Evolutionary conservation across 2,888 invertebrate genomes (phyloP), one percentile per base, ranked within the genome.

Genomic region (Odontothrips loti): DNA sequence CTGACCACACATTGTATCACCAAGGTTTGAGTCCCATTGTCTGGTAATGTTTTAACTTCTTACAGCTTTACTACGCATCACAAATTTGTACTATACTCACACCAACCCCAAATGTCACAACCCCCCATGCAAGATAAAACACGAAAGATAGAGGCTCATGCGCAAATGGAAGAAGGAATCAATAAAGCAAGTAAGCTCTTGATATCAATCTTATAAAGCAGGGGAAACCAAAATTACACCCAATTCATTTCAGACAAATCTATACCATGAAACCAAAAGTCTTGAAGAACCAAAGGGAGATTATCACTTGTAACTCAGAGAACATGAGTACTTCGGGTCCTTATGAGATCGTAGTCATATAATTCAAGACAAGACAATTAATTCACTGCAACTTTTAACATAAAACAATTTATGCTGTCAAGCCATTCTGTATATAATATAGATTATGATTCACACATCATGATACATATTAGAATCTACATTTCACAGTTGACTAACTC

Each of bases 401-500:
- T n/a, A 68, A n/a, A 68, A 23, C 68, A 68, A 23, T 68, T 68
- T 75, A 0, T 75, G 68, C 68, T 27, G 20, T 75, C 9, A 75
- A 75, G 68, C 68, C 68, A 75, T 81, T 82, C 81, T 80, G 80
- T 80, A 82, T 79, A 82, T 43, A 43, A 43, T 43, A 43, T 80
- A 82, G 79, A 82, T 79, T 47, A 80, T 51, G 80, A 79, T 81
- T 79, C 79, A 48, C 78, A 75, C 81, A 51, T 78, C 68, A 75
- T 75, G 68, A 75, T 75, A 75, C 9, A 75, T 75, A 75, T 27
- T 27, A 27, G 9, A 75, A 75, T 75, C 68, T 75, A 75, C 68
- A 75, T 75, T 75, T 27, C n/a, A 75, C 68, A 75, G n/a, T 75
- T 75, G 81, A 47, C 78, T 82, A 81, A 82, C 82, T 82, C 83